Evolutionary conservation across 2,888 invertebrate species (phyloP).

Genomic region (Venusia cambrica): DNA sequence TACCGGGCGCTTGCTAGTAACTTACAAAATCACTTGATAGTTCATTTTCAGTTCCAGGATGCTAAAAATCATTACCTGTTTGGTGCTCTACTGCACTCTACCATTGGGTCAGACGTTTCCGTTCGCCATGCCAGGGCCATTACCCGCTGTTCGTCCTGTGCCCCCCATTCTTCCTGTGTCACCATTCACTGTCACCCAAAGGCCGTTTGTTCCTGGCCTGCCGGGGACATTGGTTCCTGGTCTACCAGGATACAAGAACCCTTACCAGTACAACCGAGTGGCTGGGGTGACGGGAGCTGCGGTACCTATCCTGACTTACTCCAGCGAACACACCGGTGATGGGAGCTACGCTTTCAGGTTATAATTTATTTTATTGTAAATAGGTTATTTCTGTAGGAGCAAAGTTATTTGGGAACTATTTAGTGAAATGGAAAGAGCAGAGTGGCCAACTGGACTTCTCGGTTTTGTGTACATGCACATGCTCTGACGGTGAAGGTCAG

Average conservation of each 20-base stretch:
- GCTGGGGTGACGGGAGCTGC: constrained; percentile 49
- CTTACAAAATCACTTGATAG: no score
- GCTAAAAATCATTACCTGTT: constrained; percentile 31
- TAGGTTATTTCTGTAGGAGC: no score
- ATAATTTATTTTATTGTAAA: constrained; percentile 17
- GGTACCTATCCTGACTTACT: constrained; percentile 77
- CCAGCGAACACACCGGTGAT: constrained; percentile 79
- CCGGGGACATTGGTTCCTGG: constrained; percentile 36
- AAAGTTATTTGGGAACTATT: no score
- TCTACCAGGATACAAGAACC: constrained; percentile 37
- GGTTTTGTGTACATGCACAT: no score
- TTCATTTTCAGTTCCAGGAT: constrained; percentile 44
- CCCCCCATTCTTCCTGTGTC: constrained; percentile 23
- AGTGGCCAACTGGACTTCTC: no score
- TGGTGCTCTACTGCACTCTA: constrained; percentile 31
- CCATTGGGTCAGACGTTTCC: constrained; percentile 31
- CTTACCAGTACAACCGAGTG: constrained; percentile 43
- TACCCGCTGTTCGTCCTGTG: constrained; percentile 30
- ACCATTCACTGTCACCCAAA: constrained; percentile 31
- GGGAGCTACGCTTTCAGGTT: constrained; percentile 82
- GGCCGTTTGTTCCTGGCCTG: constrained; percentile 34
- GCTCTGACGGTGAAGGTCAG: no score
- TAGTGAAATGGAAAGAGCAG: no score
- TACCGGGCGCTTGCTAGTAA: no score
- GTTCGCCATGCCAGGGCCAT: constrained; percentile 20